Evolutionary conservation across 2,888 invertebrate species (phyloP), one percentile per base, ranked within the genome.

Genomic region (Scelioninae gen. 2): DNA sequence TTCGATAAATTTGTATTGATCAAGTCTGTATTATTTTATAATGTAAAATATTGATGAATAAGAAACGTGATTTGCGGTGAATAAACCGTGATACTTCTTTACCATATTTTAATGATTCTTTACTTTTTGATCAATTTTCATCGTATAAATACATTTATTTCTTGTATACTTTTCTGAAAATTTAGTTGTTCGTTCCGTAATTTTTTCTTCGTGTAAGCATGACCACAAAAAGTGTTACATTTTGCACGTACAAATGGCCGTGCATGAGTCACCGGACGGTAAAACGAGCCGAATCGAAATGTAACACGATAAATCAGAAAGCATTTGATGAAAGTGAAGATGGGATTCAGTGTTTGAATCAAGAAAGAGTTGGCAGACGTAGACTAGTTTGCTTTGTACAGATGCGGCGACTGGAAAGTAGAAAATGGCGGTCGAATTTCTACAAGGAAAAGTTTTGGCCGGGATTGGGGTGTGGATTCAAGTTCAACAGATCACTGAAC

Each of bases 281-380:
- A 13, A 46, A 31, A 48, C n/a, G 16, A 16, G 10, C 11, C 15
- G 31, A 48, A 13, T 13, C 18, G 33, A 33, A 58, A 35, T 31
- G 33, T 57, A 22, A 45, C 33, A 33, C 13, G 31, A 45, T 33
- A 45, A 58, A 58, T 58, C 45, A 19, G 45, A 45, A 58, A 58
- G 45, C 45, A 58, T 35, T 28, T 25, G 60, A 60, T 60, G 48
- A 60, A 58, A 58, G 58, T 58, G 46, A 58, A 58, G 45, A 46
- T 58, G 45, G n/a, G 35, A 46, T 31, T 11, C 13, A 46, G 46
- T 46, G 13, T 22, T 13, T 58, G 46, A 46, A 46, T 58, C 4
- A 46, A 45, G 45, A 57, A 57, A 57, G 37, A 45, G 45, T 58
- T 58, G 35, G 33, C n/a, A 58, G 37, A 58, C 16, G 46, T 35